phyloP scores from a whole-genome alignment of 2,888 invertebrate species.

The Calliphora vomitoria region DNA sequence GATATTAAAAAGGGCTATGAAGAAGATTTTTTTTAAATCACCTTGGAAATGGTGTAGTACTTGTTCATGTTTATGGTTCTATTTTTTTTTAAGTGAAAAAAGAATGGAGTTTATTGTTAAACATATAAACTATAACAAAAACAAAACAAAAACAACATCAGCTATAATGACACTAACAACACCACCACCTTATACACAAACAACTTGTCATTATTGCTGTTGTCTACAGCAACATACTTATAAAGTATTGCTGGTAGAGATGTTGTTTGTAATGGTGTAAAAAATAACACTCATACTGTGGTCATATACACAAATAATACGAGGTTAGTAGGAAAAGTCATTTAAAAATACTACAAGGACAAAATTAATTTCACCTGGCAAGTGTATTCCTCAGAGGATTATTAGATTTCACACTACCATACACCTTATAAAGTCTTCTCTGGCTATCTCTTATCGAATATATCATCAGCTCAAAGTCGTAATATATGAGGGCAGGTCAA shows the following conservation, averaged over 20 bases:
- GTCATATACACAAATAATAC: neutral
- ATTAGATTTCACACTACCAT: no score
- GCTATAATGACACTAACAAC: neutral
- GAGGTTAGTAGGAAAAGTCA: neutral
- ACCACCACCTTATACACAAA: neutral
- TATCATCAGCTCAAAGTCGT: no score
- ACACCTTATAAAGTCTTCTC: no score
- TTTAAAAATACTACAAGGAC: neutral
- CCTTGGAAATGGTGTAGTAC: constrained; percentile 9
- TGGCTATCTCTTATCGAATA: no score
- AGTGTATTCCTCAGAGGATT: no score
- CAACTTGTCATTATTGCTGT: neutral
- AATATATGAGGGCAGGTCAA: no score
- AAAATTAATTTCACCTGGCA: no score
- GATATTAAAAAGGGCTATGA: no score
- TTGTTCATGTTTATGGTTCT: neutral
- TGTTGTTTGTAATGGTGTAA: neutral
- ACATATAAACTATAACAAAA: constrained; percentile 23
- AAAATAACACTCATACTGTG: constrained; percentile 26
- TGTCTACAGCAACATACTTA: neutral
- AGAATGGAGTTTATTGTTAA: neutral
- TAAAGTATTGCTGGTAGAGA: no score
- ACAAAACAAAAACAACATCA: constrained; percentile 5
- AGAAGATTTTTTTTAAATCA: no score
- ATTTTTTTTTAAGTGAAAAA: neutral